These are phyloP conservation scores for Andrena chrysosceles DNA, from an alignment of 2,888 invertebrate species.

Conservation along the genomic window DNA sequence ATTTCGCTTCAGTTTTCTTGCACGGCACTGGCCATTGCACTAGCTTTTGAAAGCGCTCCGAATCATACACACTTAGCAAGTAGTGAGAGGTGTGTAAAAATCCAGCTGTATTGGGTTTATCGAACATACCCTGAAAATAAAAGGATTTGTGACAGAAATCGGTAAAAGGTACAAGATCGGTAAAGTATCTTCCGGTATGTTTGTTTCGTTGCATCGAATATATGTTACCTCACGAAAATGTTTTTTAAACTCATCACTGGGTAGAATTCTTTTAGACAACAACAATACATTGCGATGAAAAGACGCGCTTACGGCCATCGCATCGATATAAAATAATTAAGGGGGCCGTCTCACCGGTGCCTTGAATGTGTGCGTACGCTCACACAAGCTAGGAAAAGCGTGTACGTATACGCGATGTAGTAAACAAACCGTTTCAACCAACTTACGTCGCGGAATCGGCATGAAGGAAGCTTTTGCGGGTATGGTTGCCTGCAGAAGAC, in stretches of 20 bases:
- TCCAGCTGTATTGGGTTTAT: constrained; percentile 81
- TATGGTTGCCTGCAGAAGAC: no score
- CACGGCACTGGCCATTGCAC: constrained; percentile 81
- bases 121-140: constrained; percentile 80
- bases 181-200: background rate
- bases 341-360: no score
- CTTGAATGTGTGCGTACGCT: no score
- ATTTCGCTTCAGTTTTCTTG: constrained; percentile 80
- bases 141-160: background rate
- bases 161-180: background rate
- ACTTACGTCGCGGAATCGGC: no score
- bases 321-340: constrained; percentile 3
- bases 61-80: constrained; percentile 78
- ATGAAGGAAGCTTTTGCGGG: no score
- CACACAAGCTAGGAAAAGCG: no score
- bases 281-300: constrained; percentile 80
- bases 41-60: constrained; percentile 74
- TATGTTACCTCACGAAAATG: constrained; percentile 71
- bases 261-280: constrained; percentile 75
- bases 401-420: no score
- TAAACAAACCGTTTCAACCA: no score
- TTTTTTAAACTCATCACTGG: constrained; percentile 78
- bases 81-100: constrained; percentile 80
- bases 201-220: background rate
- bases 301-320: constrained; percentile 66